Conservation (phyloP, 2,797 vertebrate species). For the Aldrovandia affinis region DNA sequence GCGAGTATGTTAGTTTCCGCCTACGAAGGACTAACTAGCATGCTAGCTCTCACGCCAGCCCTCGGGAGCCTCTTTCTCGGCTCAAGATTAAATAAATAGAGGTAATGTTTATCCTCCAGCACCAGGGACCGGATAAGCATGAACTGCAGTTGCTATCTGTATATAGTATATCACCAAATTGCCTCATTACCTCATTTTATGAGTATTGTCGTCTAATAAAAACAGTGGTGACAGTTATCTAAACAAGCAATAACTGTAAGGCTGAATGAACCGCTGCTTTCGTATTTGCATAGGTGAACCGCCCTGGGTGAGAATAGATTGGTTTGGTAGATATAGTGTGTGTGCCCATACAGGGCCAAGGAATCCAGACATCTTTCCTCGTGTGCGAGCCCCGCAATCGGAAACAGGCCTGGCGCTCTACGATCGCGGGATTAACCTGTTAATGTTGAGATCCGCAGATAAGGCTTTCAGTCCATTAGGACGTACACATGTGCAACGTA, state of each 20-base stretch:
- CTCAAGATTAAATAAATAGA: constrained; percentile 61
- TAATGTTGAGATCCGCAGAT: constrained; percentile 55
- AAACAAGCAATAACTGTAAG: constrained; percentile 50
- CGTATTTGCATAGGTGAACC: constrained; percentile 28
- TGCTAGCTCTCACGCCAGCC: constrained; percentile 44
- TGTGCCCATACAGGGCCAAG: background rate
- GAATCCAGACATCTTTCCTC: constrained; percentile 1
- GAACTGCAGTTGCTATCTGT: constrained; percentile 59
- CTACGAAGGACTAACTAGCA: constrained; percentile 45
- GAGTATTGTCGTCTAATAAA: constrained; percentile 54
- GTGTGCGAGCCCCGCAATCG: constrained; percentile 23
- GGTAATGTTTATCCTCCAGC: constrained; percentile 59
- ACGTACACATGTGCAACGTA: constrained; percentile 40
- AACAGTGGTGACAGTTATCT: constrained; percentile 49
- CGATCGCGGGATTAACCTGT: constrained; percentile 47
- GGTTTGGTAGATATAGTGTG: constrained; percentile 7
- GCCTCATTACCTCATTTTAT: constrained; percentile 34
- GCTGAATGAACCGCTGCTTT: constrained; percentile 28
- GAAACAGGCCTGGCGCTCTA: constrained; percentile 13
- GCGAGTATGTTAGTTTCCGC: constrained; percentile 42
- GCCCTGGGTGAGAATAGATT: constrained; percentile 22
- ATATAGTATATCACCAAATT: constrained; percentile 51
- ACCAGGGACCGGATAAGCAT: constrained; percentile 56
- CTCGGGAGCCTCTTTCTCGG: constrained; percentile 31
- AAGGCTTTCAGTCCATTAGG: constrained; percentile 48